These are phyloP conservation scores for Steatocranus sp. DNA, from an alignment of 2,797 vertebrate genomes.

Conservation along the genomic window DNA sequence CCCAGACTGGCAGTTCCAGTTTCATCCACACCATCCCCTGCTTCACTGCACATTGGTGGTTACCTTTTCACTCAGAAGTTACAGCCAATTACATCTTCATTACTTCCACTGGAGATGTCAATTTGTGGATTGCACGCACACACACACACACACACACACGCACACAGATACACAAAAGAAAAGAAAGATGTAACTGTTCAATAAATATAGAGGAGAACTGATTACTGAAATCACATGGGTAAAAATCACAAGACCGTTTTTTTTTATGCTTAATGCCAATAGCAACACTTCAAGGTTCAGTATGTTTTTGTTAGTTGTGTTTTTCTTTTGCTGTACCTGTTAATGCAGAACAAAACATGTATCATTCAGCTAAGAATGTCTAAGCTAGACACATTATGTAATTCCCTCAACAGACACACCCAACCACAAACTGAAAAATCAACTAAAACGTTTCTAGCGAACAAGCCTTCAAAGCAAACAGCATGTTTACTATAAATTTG, in stretches of 20 bases:
- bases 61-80: constrained; percentile 12
- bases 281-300: background rate
- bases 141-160: background rate
- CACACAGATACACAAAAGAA: background rate
- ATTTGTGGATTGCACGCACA: background rate
- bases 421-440: background rate
- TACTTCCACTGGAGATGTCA: background rate
- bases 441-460: fast-evolving
- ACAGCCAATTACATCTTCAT: constrained; percentile 26
- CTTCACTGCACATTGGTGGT: constrained; percentile 9
- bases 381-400: background rate
- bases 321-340: background rate
- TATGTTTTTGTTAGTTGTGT: background rate
- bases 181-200: background rate
- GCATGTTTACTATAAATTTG: background rate
- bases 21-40: background rate
- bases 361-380: background rate
- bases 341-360: background rate
- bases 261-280: background rate
- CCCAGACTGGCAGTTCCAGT: background rate
- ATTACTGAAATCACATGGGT: background rate
- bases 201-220: background rate
- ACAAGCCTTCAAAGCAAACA: background rate
- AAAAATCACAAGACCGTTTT: background rate
- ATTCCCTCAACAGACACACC: background rate